Conservation (phyloP, 1,140 invertebrate genomes). For the Mactra quadrangularis region DNA sequence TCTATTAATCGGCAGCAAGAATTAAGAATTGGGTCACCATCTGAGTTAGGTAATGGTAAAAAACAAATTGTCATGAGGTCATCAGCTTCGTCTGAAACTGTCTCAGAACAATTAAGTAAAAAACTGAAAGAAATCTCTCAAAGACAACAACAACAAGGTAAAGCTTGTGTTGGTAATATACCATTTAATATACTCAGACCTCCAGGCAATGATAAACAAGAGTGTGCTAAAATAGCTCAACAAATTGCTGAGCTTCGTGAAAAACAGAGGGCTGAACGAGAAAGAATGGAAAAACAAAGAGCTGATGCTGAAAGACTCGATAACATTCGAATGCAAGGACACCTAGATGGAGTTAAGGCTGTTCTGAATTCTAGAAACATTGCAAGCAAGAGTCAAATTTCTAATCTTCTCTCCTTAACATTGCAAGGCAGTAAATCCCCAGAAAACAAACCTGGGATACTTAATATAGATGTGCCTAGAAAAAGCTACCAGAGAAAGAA, state of each 20-base stretch:
- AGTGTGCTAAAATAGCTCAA: constrained; percentile 61
- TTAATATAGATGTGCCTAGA: background rate
- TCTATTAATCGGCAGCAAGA: background rate
- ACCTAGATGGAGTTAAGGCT: constrained; percentile 23
- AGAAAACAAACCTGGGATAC: constrained; percentile 5
- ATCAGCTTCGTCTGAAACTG: constrained; percentile 5
- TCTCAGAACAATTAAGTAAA: constrained; percentile 1
- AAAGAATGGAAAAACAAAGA: no score
- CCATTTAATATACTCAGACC: constrained; percentile 52
- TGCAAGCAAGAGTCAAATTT: constrained; percentile 45
- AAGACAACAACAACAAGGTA: background rate
- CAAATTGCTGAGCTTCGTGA: constrained; percentile 56
- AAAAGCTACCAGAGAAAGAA: constrained; percentile 26
- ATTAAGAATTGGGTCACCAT: background rate
- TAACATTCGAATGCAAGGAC: constrained; percentile 29
- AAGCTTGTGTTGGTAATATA: background rate
- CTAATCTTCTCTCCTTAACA: constrained; percentile 41
- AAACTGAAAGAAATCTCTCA: background rate
- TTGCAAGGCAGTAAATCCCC: constrained; percentile 34
- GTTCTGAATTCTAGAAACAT: constrained; percentile 43
- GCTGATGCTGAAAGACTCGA: constrained; percentile 29
- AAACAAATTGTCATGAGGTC: background rate
- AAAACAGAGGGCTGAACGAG: constrained; percentile 33
- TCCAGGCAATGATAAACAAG: constrained; percentile 34
- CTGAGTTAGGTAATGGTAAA: background rate